phyloP scores from a whole-genome alignment of 1,140 invertebrate genomes.

The Euglossa dilemma region DNA sequence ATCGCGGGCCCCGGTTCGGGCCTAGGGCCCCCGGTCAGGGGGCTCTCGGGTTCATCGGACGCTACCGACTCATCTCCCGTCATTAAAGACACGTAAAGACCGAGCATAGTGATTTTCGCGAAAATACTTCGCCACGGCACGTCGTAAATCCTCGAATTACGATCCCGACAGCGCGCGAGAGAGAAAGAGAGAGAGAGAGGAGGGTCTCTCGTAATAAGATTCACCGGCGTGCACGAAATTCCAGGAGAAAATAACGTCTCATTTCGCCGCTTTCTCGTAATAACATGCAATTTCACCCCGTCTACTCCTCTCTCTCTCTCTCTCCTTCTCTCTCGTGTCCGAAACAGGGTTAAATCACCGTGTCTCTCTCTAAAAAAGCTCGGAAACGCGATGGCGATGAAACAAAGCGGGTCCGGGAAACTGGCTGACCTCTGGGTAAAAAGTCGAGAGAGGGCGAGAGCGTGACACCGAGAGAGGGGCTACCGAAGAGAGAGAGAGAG shows the following conservation, averaged over 20 bases:
- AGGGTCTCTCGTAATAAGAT: conserved; percentile 49
- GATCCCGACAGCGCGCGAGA: conserved; percentile 2
- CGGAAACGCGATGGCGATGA: not conserved
- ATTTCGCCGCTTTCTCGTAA: conserved; percentile 67
- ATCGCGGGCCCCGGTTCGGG: not conserved
- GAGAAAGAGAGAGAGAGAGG: not conserved
- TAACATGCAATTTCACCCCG: conserved; percentile 67
- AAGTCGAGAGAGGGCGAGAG: not conserved
- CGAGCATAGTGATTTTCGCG: not conserved
- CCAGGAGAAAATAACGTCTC: conserved; percentile 72
- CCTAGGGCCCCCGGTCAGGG: no score
- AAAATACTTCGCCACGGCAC: not conserved
- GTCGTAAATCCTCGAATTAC: conserved; percentile 46
- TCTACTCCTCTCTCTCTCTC: not conserved
- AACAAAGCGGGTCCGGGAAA: not conserved
- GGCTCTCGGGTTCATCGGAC: not conserved
- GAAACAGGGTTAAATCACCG: no score
- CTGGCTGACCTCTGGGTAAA: not conserved
- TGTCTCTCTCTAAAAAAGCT: no score
- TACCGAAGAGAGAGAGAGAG: conserved; percentile 23
- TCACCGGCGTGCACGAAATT: conserved; percentile 61
- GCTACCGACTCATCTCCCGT: not conserved
- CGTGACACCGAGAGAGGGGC: conserved; percentile 14
- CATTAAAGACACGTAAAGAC: not conserved
- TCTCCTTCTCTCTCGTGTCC: no score